A percentile compares a stretch with the other conserved stretches of the same genome.
Evolutionary conservation across 2,888 invertebrate genomes (phyloP).

Genomic region (Doris montereyensis): DNA sequence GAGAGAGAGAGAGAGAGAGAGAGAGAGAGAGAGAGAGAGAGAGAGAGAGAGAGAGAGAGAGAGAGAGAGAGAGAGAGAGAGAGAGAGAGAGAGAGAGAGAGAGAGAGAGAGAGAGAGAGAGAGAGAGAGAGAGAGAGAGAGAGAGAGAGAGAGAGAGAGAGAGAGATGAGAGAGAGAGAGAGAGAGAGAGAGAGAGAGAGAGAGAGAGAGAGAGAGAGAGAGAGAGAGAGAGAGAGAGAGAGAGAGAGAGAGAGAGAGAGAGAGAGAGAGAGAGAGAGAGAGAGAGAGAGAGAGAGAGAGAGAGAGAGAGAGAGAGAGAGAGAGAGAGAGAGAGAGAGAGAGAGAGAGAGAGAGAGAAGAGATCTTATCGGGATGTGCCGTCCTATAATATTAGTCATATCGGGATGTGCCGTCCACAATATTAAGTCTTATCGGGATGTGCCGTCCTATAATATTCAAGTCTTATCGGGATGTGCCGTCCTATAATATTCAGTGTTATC

Average conservation of each 20-base stretch:
- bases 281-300: slow-evolving; percentile 6
- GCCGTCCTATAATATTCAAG: too few relatives aligned
- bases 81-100: not conserved
- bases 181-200: not conserved
- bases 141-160: not conserved
- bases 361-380: too few relatives aligned
- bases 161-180: too few relatives aligned
- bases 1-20: not conserved
- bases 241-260: not conserved
- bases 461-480: too few relatives aligned
- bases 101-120: not conserved
- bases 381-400: too few relatives aligned
- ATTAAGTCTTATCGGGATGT: too few relatives aligned
- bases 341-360: not conserved
- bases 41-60: not conserved
- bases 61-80: not conserved
- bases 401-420: too few relatives aligned
- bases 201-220: not conserved
- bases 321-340: slow-evolving; percentile 1
- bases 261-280: not conserved
- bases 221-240: slow-evolving; percentile 1
- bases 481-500: too few relatives aligned
- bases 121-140: not conserved
- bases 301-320: not conserved
- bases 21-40: not conserved